Evolutionary conservation across 2,797 vertebrate species (phyloP), one percentile per base, ranked within the genome.

Genomic region (Manis pentadactyla): DNA sequence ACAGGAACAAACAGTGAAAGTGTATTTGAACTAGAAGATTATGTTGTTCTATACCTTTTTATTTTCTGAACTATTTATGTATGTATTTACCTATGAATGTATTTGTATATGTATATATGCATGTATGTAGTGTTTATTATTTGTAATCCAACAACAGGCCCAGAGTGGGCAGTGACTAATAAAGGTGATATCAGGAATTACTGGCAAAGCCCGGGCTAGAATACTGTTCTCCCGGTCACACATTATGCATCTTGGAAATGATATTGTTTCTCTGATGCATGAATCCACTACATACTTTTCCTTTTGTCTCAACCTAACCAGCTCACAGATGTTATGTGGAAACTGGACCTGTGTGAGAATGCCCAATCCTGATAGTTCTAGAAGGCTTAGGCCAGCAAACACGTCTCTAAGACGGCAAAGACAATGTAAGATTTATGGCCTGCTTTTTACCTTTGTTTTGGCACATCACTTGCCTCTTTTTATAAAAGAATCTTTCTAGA

Each of bases 401-500:
- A 61, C 31, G 51, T 93, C 42, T 64, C 53, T 34, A 95, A 74
- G 29, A 64, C 2, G 23, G 21, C 8, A 46, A 93, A 95, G 85
- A 25, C 29, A 23, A 55, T 46, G n/a, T n/a, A 51, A 78, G 55
- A 53, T 19, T 9, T 19, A 61, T 31, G 27, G 34, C 12, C 18
- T 83, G 74, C 17, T 73, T 83, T 86, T 73, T 61, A 75, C 34
- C 49, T 84, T 68, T 42, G 59, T 46, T 18, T 89, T 79, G 75
- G 21, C 69, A 29, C 68, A 87, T 78, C 8, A 61, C 4, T 90
- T 96, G 83, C 15, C 14, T 82, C 17, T 49, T 42, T 90, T 81
- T 61, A 71, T 74, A 51, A 75, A 88, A 75, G 2, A 57, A 69
- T 61, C 18, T 84, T 90, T 95, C 77, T 88, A 57, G 51, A 39